Percentiles rank a stretch among this genome's conserved stretches.
These are phyloP conservation scores for Lottia gigantea DNA, from an alignment of 2,888 invertebrate genomes.

Conservation along the genomic window DNA sequence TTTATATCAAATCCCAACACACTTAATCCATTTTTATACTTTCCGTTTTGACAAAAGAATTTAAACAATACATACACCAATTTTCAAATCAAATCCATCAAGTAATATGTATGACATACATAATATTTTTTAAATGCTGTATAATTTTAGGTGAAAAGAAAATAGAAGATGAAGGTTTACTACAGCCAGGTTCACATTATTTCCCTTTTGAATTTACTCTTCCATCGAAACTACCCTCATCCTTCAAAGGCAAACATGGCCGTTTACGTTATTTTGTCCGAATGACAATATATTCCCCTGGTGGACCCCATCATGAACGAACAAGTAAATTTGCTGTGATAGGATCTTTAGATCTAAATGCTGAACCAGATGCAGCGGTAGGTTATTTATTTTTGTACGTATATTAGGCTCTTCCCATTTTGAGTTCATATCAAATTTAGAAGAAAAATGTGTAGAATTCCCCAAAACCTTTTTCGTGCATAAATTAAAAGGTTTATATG, in stretches of 20 bases:
- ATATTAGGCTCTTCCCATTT: too few relatives aligned
- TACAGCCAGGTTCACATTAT: slow-evolving; percentile 61
- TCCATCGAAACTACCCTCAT: slow-evolving; percentile 54
- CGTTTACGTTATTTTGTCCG: slow-evolving; percentile 57
- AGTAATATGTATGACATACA: too few relatives aligned
- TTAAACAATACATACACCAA: too few relatives aligned
- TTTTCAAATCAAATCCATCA: too few relatives aligned
- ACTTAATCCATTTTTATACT: too few relatives aligned
- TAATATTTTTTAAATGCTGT: background rate
- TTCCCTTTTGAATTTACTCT: slow-evolving; percentile 61
- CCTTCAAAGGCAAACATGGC: slow-evolving; percentile 61
- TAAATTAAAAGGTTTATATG: too few relatives aligned
- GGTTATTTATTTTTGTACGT: slow-evolving; percentile 28
- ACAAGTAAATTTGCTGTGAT: slow-evolving; percentile 62
- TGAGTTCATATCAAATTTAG: too few relatives aligned
- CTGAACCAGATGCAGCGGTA: slow-evolving; percentile 59
- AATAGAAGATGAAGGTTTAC: slow-evolving; percentile 50
- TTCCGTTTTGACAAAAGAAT: too few relatives aligned
- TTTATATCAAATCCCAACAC: too few relatives aligned
- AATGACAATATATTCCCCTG: slow-evolving; percentile 57
- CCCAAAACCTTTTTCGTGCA: too few relatives aligned
- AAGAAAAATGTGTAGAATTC: too few relatives aligned
- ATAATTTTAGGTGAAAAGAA: slow-evolving; percentile 55
- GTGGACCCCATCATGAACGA: slow-evolving; percentile 57
- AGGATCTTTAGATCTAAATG: slow-evolving; percentile 54